These are phyloP conservation scores for Trididemnum miniatum DNA, from an alignment of 23 tunicate genomes.

Conservation along the genomic window DNA sequence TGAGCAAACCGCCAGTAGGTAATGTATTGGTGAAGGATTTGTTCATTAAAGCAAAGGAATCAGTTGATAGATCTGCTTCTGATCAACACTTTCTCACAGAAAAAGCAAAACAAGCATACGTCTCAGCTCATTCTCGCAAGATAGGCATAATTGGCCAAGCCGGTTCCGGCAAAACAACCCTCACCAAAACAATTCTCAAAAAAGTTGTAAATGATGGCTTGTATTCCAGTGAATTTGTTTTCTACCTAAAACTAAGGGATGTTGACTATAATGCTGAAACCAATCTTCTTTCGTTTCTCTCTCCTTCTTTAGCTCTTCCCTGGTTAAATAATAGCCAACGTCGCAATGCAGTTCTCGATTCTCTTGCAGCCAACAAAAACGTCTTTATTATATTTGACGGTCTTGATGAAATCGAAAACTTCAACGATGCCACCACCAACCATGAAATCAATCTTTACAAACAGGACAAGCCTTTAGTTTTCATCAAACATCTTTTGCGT, in stretches of 20 bases:
- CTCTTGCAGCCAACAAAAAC: not conserved
- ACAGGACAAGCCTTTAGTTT: not conserved
- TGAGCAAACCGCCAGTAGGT: not conserved
- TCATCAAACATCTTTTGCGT: not conserved
- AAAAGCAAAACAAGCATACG: not conserved
- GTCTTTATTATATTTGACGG: not conserved
- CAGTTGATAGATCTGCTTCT: not conserved
- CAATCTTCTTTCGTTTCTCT: not conserved
- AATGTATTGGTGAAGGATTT: not conserved
- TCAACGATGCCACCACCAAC: no score
- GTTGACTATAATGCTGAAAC: not conserved
- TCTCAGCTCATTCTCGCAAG: not conserved
- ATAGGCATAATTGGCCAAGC: not conserved
- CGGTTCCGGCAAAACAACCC: not conserved
- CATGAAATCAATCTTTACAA: not conserved
- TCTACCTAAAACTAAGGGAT: not conserved
- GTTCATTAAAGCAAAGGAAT: not conserved
- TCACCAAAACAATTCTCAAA: not conserved
- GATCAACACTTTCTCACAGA: not conserved
- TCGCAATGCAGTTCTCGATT: not conserved
- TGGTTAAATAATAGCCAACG: not conserved
- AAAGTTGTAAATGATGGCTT: not conserved
- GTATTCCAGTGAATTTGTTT: not conserved
- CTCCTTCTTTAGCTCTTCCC: not conserved
- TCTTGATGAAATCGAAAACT: not conserved